Evolutionary conservation across 1,140 invertebrate species (phyloP), one percentile per base, ranked within the genome.

Genomic region (Drosophila malerkotliana): DNA sequence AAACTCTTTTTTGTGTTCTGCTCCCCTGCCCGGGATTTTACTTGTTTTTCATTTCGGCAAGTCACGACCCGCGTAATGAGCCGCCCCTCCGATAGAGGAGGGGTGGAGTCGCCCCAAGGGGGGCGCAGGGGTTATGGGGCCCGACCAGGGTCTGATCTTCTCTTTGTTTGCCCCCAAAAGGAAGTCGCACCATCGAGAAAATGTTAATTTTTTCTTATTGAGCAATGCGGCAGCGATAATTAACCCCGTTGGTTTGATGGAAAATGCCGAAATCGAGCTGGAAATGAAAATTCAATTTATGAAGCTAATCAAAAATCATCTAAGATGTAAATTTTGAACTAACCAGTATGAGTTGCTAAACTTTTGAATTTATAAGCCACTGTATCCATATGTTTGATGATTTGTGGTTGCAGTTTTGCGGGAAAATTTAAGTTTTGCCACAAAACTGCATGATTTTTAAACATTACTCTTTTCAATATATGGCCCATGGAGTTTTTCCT

Each of bases 61-160:
- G 83, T 88, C 83, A 88, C 83, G 83, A 88, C 83, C 83, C 83
- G 76, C 84, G 83, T 88, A 88, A 88, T 88, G 83, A 88, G 83
- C 83, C 56, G 57, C 44, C 44, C 44, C 15, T 47, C 6, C 7
- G 60, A 26, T 34, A 44, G 52, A 39, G 37, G 48, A 26, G 4
- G 68, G 48, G 7, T 24, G 24, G 7, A 0, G 15, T 15, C 37
- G 10, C 26, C 7, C 26, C 26, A 6, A 9, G n/a, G 12, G 21
- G 14, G 9, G 24, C n/a, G 44, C 1, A 18, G 53, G 54, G 30
- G 24, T 0, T 1, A 24, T 10, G 44, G 34, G 37, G 34, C 5
- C 12, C 4, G 26, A n/a, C 30, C 51, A 37, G 69, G 51, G 68
- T 73, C 71, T 74, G 68, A 81, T 77, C 81, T 85, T 63, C 77